Evolutionary conservation across 2,888 invertebrate species (phyloP).

Genomic region (Mimas tiliae): DNA sequence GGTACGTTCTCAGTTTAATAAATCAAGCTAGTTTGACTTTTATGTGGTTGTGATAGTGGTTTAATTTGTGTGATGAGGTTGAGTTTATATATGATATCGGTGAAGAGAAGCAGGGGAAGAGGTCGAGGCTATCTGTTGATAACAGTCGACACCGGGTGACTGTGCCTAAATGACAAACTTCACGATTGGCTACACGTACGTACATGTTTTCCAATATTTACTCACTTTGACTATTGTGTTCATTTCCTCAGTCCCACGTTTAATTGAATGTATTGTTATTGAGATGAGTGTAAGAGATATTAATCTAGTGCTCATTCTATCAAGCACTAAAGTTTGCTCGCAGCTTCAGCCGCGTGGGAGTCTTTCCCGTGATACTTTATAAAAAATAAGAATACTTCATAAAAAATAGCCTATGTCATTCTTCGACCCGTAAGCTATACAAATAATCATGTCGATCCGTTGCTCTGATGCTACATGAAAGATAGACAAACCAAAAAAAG

Average conservation of each 20-base stretch:
- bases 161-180: conserved; percentile 61
- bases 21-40: conserved; percentile 32
- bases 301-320: background rate
- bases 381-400: too few relatives aligned
- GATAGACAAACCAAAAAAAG: too few relatives aligned
- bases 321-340: too few relatives aligned
- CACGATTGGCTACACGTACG: conserved; percentile 38
- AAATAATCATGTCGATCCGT: too few relatives aligned
- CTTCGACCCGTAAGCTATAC: too few relatives aligned
- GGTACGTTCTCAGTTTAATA: conserved; percentile 50
- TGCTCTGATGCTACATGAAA: too few relatives aligned
- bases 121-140: conserved; percentile 79
- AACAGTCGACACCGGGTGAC: conserved; percentile 64
- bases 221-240: conserved; percentile 14
- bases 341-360: too few relatives aligned
- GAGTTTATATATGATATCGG: conserved; percentile 39
- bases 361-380: too few relatives aligned
- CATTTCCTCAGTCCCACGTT: conserved; percentile 8
- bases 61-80: conserved; percentile 36
- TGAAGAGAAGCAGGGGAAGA: conserved; percentile 65
- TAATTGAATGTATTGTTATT: background rate
- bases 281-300: background rate
- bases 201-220: conserved; percentile 28
- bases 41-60: conserved; percentile 44
- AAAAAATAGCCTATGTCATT: too few relatives aligned